phyloP scores from a whole-genome alignment of 2,113 vertebrate genomes.

The Erythrolamprus reginae region DNA sequence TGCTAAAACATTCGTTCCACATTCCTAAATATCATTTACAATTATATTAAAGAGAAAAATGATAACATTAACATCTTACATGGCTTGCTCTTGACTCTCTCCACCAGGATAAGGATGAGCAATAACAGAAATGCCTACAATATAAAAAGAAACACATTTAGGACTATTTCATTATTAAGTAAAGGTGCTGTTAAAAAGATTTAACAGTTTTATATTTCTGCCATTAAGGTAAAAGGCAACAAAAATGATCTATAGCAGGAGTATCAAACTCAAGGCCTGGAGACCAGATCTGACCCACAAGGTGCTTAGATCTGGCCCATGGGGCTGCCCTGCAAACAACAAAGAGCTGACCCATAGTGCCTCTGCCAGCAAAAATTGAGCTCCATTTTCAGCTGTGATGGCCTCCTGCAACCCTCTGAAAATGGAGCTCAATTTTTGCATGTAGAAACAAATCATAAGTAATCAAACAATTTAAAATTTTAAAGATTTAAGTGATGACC shows the following conservation, averaged over 20 bases:
- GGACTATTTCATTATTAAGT: background rate
- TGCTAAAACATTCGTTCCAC: background rate
- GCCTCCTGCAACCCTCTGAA: no score
- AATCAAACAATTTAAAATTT: no score
- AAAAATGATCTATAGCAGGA: background rate
- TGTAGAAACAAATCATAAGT: no score
- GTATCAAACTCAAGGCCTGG: no score
- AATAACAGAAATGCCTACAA: slow-evolving; percentile 85
- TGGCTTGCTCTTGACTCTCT: slow-evolving; percentile 79
- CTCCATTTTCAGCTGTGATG: no score
- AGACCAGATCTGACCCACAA: no score
- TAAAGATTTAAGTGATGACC: no score
- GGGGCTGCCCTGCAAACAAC: no score
- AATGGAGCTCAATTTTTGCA: no score
- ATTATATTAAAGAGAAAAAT: background rate
- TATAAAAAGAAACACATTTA: slow-evolving; percentile 38
- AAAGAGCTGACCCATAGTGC: no score
- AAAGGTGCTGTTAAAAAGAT: background rate
- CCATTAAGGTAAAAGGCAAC: background rate
- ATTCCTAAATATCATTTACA: background rate
- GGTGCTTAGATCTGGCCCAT: no score
- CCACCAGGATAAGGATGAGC: slow-evolving; percentile 90
- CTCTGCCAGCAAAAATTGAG: no score
- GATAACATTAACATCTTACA: slow-evolving; percentile 75
- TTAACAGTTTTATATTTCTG: background rate